Evolutionary conservation across 2,113 vertebrate species (phyloP), one percentile per base, ranked within the genome.

Genomic region (Stegastes partitus): DNA sequence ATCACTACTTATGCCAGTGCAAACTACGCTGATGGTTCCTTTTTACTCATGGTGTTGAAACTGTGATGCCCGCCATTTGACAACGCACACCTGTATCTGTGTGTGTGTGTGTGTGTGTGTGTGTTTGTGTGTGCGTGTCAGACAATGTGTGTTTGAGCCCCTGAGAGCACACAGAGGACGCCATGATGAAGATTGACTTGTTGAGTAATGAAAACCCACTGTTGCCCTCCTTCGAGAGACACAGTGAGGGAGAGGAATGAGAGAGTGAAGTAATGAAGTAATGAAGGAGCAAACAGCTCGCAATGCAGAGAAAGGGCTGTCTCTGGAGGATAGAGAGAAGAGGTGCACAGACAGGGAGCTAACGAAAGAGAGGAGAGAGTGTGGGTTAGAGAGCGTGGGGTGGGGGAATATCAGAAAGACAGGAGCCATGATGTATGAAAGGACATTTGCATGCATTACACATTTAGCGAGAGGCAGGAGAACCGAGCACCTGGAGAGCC

Each of bases 191-290:
- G 93, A 95, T 82, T 91, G 93, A 93, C 91, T 93, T 86, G 88
- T 89, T 83, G 85, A 71, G 83, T 94, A 94, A 94, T 94, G 92
- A 93, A 94, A 93, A 91, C 84, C 89, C 77, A 89, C 83, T 63
- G 82, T 87, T 84, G 81, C 71, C 69, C 63, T 88, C 91, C 87
- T 82, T 14, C 3, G 87, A 94, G 87, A 78, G 68, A 86, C 67
- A n/a, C 71, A 67, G 81, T 39, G 25, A 59, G 57, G 56, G 65
- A 82, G 74, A 82, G 79, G 69, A 83, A 72, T 19, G 67, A 82
- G 73, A 77, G 81, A 80, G 37, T 45, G 42, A 79, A 76, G 81
- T 79, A 89, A 86, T 81, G 83, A 89, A 81, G 71, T 74, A 89
- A 90, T 89, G 89, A 87, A 92, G 88, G 85, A 83, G 85, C 64